Conservation (phyloP, 2,888 invertebrate species). For the Petrolisthes manimaculis region DNA sequence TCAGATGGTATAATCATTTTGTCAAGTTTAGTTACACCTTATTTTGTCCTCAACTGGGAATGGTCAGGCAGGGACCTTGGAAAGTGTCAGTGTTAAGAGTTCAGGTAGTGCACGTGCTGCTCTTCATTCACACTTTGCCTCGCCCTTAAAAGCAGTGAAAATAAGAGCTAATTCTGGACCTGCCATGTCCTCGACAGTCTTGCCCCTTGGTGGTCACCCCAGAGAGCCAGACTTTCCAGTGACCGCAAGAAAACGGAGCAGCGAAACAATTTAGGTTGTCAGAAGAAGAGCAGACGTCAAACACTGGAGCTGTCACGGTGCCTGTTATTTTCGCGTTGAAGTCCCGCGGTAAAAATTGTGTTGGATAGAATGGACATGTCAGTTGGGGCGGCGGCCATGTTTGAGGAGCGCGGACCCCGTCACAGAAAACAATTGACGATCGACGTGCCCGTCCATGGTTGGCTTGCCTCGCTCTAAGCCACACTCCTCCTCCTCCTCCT, state of each 20-base stretch:
- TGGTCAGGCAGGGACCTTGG: too few species aligned
- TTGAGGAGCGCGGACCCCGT: slow-evolving; percentile 62
- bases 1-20: too few species aligned
- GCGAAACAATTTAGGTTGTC: slow-evolving; percentile 59
- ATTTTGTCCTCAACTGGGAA: too few species aligned
- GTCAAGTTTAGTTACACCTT: too few species aligned
- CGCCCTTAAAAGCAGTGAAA: not conserved
- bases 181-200: slow-evolving; percentile 17
- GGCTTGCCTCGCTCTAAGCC: slow-evolving; percentile 31
- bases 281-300: slow-evolving; percentile 56
- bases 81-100: too few species aligned
- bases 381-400: slow-evolving; percentile 55
- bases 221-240: slow-evolving; percentile 19
- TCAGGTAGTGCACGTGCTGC: too few species aligned
- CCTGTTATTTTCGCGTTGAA: slow-evolving; percentile 60
- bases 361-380: slow-evolving; percentile 59
- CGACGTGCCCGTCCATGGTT: slow-evolving; percentile 53
- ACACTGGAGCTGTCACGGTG: slow-evolving; percentile 59
- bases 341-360: slow-evolving; percentile 58
- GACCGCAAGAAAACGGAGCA: slow-evolving; percentile 50
- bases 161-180: slow-evolving; percentile 7
- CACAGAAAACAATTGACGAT: slow-evolving; percentile 61
- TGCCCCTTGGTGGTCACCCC: slow-evolving; percentile 11
- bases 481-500: slow-evolving; percentile 5
- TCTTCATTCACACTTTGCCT: not conserved